These are phyloP conservation scores for Trypoxylon attenuatum DNA, from an alignment of 2,888 invertebrate species.

Conservation along the genomic window DNA sequence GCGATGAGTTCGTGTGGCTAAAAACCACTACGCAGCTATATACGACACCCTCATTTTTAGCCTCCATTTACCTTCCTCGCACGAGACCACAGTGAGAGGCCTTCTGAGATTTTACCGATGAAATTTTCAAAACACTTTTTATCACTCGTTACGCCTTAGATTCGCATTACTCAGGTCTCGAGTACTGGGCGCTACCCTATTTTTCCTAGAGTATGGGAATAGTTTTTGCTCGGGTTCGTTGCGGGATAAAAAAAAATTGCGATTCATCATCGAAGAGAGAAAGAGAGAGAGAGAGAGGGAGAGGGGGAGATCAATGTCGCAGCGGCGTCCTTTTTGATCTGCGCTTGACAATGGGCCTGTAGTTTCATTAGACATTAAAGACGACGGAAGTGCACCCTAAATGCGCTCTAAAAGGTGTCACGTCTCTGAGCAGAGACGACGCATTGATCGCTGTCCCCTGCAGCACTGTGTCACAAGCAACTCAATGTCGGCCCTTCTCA, in stretches of 20 bases:
- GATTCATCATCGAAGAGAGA: no score
- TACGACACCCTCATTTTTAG: neutral
- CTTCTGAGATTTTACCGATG: no score
- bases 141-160: no score
- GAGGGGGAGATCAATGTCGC: neutral
- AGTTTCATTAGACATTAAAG: constrained; percentile 1
- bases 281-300: no score
- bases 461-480: neutral
- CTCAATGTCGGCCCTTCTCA: neutral
- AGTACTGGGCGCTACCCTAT: no score
- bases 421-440: neutral
- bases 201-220: no score
- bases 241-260: no score
- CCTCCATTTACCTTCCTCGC: neutral
- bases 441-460: neutral
- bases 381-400: constrained; percentile 3
- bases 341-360: neutral
- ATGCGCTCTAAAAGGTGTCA: constrained; percentile 2
- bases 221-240: no score
- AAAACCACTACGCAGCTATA: constrained; percentile 2
- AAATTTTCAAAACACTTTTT: no score
- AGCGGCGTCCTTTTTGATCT: neutral
- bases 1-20: constrained; percentile 20
- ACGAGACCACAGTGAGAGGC: neutral
- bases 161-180: no score